Evolutionary conservation across 2,888 invertebrate genomes (phyloP), one percentile per base, ranked within the genome.

Genomic region (Sesia apiformis): DNA sequence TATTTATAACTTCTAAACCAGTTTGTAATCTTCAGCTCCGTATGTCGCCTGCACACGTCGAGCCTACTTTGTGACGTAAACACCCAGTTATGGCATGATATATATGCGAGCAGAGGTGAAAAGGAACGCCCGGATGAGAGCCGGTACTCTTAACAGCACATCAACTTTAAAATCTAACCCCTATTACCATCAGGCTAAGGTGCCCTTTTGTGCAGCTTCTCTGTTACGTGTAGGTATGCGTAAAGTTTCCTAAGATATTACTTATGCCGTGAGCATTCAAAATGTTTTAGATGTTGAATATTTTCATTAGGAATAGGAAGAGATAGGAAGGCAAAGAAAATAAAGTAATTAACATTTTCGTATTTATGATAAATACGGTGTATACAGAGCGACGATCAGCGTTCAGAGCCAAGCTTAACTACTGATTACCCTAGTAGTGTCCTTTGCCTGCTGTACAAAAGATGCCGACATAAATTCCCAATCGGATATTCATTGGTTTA

Each of bases 231-330:
- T 8, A 46, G 46, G 46, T 46, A 6, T 46, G 46, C 4, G 46
- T 46, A 46, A 46, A 23, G 46, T 46, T 46, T 46, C 40, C 8
- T 53, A 53, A 53, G 49, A 53, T 49, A 53, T 53, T 55, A 40
- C 40, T 40, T 38, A 23, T 49, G 42, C 50, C 39, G 38, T 42
- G 50, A 55, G 52, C 50, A 50, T 52, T 55, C 55, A 55, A 55
- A 52, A 55, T 52, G 55, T 55, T 50, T 41, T 7, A 53, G 42
- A 46, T 46, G 46, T 46, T 8, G 46, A 46, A 46, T 46, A 23
- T 46, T 46, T 46, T 46, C 7, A n/a, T 23, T 46, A 23, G 23
- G 23, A 8, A 46, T 46, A 46, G n/a, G n/a, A n/a, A 8, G 46
- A 46, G 46, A 46, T 46, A n/a, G 46, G 23, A 46, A 46, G 46